Conservation (phyloP, 92 coral and sea anemone genomes). For the Palythoa grandis region DNA sequence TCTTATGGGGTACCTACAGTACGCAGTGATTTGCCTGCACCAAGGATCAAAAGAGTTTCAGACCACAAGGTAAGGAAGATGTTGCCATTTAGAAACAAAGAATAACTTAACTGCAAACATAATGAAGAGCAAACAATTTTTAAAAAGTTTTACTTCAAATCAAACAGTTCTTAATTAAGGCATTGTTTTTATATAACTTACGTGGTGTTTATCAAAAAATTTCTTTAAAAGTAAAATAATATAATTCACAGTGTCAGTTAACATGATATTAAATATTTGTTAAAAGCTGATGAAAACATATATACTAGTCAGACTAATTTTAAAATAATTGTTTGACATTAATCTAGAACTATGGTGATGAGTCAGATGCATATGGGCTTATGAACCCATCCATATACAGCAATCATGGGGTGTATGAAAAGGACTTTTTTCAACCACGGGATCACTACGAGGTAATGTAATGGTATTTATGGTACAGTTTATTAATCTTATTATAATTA, state of each 20-base stretch:
- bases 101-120: too few relatives aligned
- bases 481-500: not conserved
- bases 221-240: too few relatives aligned
- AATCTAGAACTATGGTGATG: constrained; percentile 94
- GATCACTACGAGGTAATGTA: constrained; percentile 81
- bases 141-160: too few relatives aligned
- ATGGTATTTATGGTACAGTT: not conserved
- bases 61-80: constrained; percentile 74
- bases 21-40: constrained; percentile 94
- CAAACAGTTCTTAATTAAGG: too few relatives aligned
- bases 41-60: constrained; percentile 87
- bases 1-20: constrained; percentile 96
- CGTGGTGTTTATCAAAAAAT: too few relatives aligned
- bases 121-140: too few relatives aligned
- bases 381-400: constrained; percentile 95
- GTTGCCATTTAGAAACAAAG: not conserved
- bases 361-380: constrained; percentile 97
- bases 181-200: too few relatives aligned
- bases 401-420: constrained; percentile 91
- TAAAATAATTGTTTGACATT: not conserved
- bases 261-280: too few relatives aligned
- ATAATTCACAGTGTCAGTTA: too few relatives aligned
- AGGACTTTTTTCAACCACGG: constrained; percentile 93
- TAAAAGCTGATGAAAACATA: too few relatives aligned
- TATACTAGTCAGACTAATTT: not conserved